Base-by-base conservation (phyloP, 2,888 invertebrate genomes). In the Maniola hyperantus region DNA sequence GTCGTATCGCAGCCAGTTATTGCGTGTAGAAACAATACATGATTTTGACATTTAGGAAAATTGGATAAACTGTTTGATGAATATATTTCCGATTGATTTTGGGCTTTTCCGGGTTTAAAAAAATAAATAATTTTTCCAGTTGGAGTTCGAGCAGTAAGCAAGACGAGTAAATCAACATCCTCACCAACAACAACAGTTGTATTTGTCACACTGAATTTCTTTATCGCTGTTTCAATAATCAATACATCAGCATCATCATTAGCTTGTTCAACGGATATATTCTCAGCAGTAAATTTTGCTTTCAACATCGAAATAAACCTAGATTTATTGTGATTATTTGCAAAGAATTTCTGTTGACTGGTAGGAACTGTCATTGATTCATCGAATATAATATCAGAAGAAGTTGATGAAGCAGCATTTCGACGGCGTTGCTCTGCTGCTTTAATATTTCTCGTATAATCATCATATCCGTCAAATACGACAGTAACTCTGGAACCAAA, bases 251-350 rank as follows among this genome's bases (percentile, higher is more conserved):
- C 73, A 66, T 74, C 71, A 67, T 73, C 67, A 66, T 26, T 4
- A 68, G 73, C 80, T 79, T 48, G 48, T 48, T 48, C 15, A 18
- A 48, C 18, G 4, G 15, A 48, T 18, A 48, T 48, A 48, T 15
- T 79, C 63, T 72, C 77, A 73, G 76, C 64, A 1, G 74, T 74
- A 72, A 80, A 76, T 64, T 72, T 72, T 68, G 70, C 68, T 63
- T 5, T 5, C 6, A 36, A 5, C 36, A 36, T 36, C 5, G 6
- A 8, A 36, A 36, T 36, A 6, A 36, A 36, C 1, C 36, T 2
- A 36, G 36, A 36, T 5, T 36, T 36, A 36, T 36, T 36, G 36
- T 36, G 36, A 36, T 1, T 36, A 36, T 36, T 36, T 8, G 36
- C 36, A 36, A 36, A 6, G 5, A 36, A 36, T 36, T 36, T 2